These are phyloP conservation scores for Drosophila multiciliata DNA, from an alignment of 2,888 invertebrate species.

Conservation along the genomic window DNA sequence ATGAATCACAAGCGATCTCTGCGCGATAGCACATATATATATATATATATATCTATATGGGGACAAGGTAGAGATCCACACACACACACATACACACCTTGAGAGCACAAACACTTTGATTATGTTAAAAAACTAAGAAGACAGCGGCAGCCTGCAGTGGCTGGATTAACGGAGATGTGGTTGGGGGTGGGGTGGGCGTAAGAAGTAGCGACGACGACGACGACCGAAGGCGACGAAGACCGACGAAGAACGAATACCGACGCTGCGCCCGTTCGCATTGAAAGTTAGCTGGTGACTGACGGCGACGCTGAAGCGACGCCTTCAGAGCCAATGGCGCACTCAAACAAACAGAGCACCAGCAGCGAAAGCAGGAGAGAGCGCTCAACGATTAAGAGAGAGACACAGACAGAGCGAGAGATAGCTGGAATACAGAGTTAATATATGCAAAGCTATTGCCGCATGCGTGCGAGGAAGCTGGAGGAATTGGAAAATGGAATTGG, in stretches of 20 bases:
- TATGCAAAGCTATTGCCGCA: conserved; percentile 36
- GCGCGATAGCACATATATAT: conserved; percentile 16
- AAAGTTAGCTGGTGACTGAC: conserved; percentile 67
- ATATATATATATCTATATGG: neutral
- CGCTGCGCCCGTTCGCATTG: conserved; percentile 65
- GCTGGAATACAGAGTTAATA: conserved; percentile 16
- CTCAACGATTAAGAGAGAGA: neutral
- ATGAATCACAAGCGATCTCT: conserved; percentile 49
- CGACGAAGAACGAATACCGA: conserved; percentile 22
- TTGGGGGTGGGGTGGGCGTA: neutral
- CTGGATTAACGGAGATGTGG: neutral
- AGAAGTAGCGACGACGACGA: conserved; percentile 7
- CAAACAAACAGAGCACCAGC: conserved; percentile 17
- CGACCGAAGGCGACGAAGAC: conserved; percentile 29
- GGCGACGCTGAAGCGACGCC: conserved; percentile 22
- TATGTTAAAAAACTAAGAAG: conserved; percentile 24
- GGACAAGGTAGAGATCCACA: neutral
- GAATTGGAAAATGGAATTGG: conserved; percentile 29
- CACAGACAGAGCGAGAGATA: neutral
- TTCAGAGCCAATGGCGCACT: conserved; percentile 36
- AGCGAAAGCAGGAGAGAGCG: conserved; percentile 19
- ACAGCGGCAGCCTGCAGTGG: conserved; percentile 14
- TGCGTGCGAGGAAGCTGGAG: conserved; percentile 42
- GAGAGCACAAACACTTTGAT: conserved; percentile 32
- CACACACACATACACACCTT: conserved; percentile 36